phyloP scores from a whole-genome alignment of 1,140 invertebrate genomes.

The Drosophila orosa region DNA sequence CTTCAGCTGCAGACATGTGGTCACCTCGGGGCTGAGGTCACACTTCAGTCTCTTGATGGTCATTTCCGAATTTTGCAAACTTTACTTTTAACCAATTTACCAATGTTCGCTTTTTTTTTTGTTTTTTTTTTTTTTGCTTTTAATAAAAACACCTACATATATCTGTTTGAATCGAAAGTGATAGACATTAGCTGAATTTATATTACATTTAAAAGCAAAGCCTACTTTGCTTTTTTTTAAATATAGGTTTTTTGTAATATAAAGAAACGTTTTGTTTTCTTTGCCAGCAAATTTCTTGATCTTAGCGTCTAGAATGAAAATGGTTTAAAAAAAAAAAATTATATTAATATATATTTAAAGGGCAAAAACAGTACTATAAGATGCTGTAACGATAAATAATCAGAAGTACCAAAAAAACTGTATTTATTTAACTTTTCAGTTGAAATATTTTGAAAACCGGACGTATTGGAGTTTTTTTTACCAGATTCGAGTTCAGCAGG shows the following conservation, averaged over 20 bases:
- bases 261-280: background rate
- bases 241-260: background rate
- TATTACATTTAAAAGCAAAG: background rate
- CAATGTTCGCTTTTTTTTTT: background rate
- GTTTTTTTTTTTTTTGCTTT: conserved; percentile 11
- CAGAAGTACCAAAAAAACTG: no score
- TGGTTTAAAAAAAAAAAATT: no score
- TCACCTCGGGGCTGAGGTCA: no score
- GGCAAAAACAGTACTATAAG: no score
- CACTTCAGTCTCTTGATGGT: no score
- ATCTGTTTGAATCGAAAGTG: conserved; percentile 16
- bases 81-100: conserved; percentile 9
- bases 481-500: no score
- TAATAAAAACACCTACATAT: conserved; percentile 33
- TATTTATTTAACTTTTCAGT: no score
- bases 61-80: conserved; percentile 18
- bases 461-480: no score
- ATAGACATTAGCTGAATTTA: conserved; percentile 11
- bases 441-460: no score
- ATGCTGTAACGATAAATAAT: no score
- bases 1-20: conserved; percentile 41
- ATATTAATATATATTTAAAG: no score
- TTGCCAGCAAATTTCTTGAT: background rate
- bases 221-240: background rate
- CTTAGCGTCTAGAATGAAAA: no score